phyloP scores from a whole-genome alignment of 2,888 invertebrate genomes.

The Brachypterus glaber region DNA sequence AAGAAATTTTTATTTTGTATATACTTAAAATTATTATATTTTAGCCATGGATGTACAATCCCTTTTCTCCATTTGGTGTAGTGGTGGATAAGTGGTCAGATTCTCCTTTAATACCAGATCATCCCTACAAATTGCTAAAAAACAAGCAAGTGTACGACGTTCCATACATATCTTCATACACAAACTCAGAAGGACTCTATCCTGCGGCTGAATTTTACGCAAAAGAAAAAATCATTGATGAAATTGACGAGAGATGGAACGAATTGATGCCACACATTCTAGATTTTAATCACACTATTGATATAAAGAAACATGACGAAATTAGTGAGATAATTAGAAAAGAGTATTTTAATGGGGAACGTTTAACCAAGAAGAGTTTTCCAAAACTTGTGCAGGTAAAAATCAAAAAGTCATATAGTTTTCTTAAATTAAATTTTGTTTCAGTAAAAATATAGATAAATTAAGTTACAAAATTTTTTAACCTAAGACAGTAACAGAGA shows the following conservation, averaged over 20 bases:
- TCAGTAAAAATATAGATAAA: neutral
- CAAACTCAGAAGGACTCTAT: constrained; percentile 64
- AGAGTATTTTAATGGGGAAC: constrained; percentile 32
- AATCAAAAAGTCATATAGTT: too few relatives aligned
- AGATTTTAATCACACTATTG: constrained; percentile 36
- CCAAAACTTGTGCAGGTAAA: constrained; percentile 21
- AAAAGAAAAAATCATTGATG: constrained; percentile 26
- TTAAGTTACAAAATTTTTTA: too few relatives aligned
- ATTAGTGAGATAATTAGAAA: constrained; percentile 32
- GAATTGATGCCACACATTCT: constrained; percentile 35
- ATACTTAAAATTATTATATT: too few relatives aligned
- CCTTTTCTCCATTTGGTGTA: constrained; percentile 65
- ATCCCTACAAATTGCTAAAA: constrained; percentile 53
- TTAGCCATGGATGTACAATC: constrained; percentile 52
- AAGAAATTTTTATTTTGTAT: too few relatives aligned
- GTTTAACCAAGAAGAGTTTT: constrained; percentile 28
- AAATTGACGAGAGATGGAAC: constrained; percentile 34
- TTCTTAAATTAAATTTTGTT: too few relatives aligned
- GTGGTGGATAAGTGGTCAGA: constrained; percentile 52
- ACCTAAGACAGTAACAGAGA: too few relatives aligned
- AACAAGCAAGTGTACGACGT: constrained; percentile 46
- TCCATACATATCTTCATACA: constrained; percentile 61
- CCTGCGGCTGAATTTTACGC: constrained; percentile 48
- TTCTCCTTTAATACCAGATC: constrained; percentile 55
- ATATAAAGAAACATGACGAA: constrained; percentile 19